These are phyloP conservation scores for Lasiurus borealis DNA, from an alignment of 2,113 vertebrate species.

Conservation along the genomic window DNA sequence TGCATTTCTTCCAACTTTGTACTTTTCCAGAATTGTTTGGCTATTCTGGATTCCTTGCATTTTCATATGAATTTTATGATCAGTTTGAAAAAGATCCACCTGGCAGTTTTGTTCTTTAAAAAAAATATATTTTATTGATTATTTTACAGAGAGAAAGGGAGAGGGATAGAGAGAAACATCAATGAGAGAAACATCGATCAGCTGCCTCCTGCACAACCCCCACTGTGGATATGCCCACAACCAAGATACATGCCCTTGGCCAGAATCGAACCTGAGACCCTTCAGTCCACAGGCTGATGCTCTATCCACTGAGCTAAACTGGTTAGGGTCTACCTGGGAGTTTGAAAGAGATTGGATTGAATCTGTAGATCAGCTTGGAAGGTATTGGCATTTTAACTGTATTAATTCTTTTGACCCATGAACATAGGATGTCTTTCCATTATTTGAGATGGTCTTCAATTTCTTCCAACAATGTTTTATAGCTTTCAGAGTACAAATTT, in stretches of 20 bases:
- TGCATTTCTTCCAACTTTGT: background rate
- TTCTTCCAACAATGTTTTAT: background rate
- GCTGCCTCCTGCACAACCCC: too few relatives aligned
- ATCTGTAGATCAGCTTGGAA: background rate
- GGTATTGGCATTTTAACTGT: background rate
- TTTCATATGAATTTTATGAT: background rate
- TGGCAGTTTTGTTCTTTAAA: background rate
- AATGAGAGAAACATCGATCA: too few relatives aligned
- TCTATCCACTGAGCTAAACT: too few relatives aligned
- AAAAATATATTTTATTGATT: too few relatives aligned
- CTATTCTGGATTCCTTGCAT: background rate
- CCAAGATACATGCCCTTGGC: too few relatives aligned
- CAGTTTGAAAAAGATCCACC: background rate
- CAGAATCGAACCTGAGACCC: too few relatives aligned
- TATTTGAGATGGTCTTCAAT: background rate
- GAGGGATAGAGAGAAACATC: too few relatives aligned
- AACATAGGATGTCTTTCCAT: background rate
- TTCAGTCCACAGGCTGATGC: too few relatives aligned
- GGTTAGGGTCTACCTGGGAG: background rate
- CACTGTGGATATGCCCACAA: too few relatives aligned
- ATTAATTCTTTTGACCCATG: background rate
- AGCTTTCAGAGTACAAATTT: background rate
- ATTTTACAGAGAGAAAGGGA: too few relatives aligned
- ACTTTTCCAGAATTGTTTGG: background rate
- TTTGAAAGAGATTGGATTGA: background rate